phyloP scores from a whole-genome alignment of 2,113 vertebrate species.

The Pitta sordida region DNA sequence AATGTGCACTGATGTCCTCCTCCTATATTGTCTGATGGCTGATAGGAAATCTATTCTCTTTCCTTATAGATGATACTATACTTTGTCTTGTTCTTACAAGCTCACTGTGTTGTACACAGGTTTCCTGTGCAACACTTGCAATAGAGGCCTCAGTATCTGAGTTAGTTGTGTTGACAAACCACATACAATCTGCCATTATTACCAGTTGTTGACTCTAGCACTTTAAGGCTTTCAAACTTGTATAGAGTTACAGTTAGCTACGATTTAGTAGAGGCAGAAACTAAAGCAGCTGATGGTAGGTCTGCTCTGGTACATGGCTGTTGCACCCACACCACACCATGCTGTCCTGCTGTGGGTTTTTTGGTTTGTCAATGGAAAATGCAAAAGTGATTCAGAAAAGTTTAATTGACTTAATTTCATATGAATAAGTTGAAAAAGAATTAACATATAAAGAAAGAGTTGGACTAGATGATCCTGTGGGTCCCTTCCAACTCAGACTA shows the following conservation, averaged over 20 bases:
- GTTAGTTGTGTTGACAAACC: constrained; percentile 25
- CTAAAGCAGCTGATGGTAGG: not conserved
- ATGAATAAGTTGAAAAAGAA: not conserved
- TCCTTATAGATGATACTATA: not conserved
- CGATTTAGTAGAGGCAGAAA: not conserved
- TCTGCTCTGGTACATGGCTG: not conserved
- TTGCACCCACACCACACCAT: not conserved
- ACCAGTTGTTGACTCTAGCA: not conserved
- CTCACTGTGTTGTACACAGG: not conserved
- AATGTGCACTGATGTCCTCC: not conserved
- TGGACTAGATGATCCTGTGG: too few relatives aligned
- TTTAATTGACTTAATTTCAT: not conserved
- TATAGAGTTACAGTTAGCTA: not conserved
- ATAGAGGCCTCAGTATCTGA: not conserved
- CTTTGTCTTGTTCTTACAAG: not conserved
- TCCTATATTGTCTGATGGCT: not conserved
- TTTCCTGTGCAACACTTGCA: constrained; percentile 50
- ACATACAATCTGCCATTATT: not conserved
- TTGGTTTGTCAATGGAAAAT: not conserved
- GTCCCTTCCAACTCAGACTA: too few relatives aligned
- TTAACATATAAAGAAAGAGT: not conserved
- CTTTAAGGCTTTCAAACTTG: not conserved
- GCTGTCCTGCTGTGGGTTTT: not conserved
- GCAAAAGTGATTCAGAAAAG: not conserved
- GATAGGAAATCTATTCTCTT: not conserved